These are phyloP conservation scores for Typhlomys cinereus DNA, from an alignment of 2,113 vertebrate species.

Conservation along the genomic window DNA sequence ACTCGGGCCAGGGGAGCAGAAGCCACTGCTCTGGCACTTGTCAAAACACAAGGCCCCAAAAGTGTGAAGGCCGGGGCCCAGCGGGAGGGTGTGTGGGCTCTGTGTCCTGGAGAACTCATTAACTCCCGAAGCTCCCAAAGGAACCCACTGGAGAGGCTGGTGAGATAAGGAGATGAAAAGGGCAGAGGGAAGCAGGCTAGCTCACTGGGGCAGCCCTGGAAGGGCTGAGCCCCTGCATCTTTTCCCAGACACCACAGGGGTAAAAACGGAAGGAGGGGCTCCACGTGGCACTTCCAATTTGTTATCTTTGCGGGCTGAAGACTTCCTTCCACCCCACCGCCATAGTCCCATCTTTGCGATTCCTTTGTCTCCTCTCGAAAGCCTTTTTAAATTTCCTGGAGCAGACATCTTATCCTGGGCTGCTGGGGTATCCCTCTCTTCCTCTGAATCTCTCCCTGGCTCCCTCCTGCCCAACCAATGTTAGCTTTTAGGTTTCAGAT, in stretches of 20 bases:
- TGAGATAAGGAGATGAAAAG: conserved; percentile 75
- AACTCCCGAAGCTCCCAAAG: conserved; percentile 51
- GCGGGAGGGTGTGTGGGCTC: conserved; percentile 70
- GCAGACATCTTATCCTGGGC: background rate
- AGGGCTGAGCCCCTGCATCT: background rate
- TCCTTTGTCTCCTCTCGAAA: background rate
- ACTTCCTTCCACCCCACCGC: rapidly evolving
- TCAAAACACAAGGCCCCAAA: conserved; percentile 83
- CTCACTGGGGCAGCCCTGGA: background rate
- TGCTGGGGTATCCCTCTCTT: background rate
- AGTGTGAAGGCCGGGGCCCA: conserved; percentile 84
- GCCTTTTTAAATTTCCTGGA: background rate
- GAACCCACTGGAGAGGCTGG: conserved; percentile 15
- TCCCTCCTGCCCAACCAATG: background rate
- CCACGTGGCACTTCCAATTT: background rate
- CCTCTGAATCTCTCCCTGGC: background rate
- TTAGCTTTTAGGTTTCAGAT: background rate
- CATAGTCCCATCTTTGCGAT: background rate
- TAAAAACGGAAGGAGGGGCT: background rate
- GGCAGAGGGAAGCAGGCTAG: background rate
- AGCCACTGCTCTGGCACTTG: conserved; percentile 79
- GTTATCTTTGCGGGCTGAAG: background rate
- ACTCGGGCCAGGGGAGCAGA: conserved; percentile 38
- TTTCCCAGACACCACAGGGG: background rate
- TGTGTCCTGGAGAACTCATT: conserved; percentile 75